phyloP scores from a whole-genome alignment of 2,797 vertebrate species.

The Monodelphis domestica region DNA sequence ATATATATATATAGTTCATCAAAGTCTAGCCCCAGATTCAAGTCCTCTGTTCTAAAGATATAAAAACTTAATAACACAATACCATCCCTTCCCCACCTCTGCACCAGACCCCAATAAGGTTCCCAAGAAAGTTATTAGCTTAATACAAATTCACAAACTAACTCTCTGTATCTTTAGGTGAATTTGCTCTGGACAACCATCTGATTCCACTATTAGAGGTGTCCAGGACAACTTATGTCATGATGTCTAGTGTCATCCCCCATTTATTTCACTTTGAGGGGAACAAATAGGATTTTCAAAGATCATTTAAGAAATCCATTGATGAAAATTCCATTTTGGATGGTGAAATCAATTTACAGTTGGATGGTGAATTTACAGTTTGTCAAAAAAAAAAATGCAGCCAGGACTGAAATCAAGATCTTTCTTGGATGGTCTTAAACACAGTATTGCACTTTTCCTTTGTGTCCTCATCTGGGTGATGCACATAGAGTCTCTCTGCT shows the following conservation, averaged over 20 bases:
- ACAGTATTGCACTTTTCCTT: not conserved
- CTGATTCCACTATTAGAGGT: constrained; percentile 9
- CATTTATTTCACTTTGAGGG: constrained; percentile 61
- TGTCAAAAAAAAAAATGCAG: not conserved
- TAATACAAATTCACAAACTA: not conserved
- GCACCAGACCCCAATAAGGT: constrained; percentile 15
- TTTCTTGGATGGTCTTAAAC: constrained; percentile 20
- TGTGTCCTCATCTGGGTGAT: not conserved
- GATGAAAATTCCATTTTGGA: constrained; percentile 64
- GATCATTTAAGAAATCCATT: constrained; percentile 50
- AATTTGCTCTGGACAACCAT: constrained; percentile 26
- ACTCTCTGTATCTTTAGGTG: not conserved
- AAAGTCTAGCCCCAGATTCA: not conserved
- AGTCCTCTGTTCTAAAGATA: not conserved
- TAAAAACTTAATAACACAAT: constrained; percentile 9
- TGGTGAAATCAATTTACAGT: constrained; percentile 42
- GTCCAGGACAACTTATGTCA: constrained; percentile 58
- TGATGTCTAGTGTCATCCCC: not conserved
- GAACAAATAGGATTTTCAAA: constrained; percentile 61
- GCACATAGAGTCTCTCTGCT: not conserved
- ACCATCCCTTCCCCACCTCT: not conserved
- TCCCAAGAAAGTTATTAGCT: constrained; percentile 21
- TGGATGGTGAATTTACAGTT: constrained; percentile 28
- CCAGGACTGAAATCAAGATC: constrained; percentile 26
- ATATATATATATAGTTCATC: no score